Evolutionary conservation across 2,113 vertebrate species (phyloP), one percentile per base, ranked within the genome.

Genomic region (Nestor notabilis): DNA sequence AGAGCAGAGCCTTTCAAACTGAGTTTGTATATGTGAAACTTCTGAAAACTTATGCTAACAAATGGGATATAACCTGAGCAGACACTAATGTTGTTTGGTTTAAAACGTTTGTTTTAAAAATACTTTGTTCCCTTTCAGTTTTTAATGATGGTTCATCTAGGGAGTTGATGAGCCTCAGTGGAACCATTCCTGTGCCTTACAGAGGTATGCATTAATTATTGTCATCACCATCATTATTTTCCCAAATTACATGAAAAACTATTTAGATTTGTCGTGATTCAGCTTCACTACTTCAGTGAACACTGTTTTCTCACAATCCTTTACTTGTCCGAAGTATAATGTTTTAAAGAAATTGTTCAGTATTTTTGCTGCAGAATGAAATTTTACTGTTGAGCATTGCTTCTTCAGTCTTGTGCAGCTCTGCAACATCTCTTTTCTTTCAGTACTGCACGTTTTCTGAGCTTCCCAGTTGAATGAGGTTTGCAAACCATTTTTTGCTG

Each of bases 181-280:
- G 99, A 96, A 99, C 99, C 46, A 99, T 99, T 75, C 99, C 99
- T 87, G 99, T 99, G 83, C 98, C 98, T 98, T 99, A 99, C 92
- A 99, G 98, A 99, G 99, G 99, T 99, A 98, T 58, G 76, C 6
- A 15, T 63, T 74, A 83, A 12, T 44, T 75, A 13, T 43, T 9
- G 17, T 12, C 4, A 37, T 24, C 7, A n/a, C 60, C 19, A 43
- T 25, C 7, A 3, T 35, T 68, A 17, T 91, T 69, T 82, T 87
- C 27, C 46, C 25, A 77, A 39, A 64, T 84, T 79, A 10, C 15
- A 19, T 79, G 13, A 86, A 79, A 81, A 50, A 20, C n/a, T 53
- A 3, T 21, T 94, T 61, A 19, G 13, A 20, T 47, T 69, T 90
- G 7, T 72, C 12, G 9, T 56, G 14, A 23, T 77, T 92, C 33